Evolutionary conservation across 2,797 vertebrate species (phyloP).

Genomic region (Malurus leucopterus): DNA sequence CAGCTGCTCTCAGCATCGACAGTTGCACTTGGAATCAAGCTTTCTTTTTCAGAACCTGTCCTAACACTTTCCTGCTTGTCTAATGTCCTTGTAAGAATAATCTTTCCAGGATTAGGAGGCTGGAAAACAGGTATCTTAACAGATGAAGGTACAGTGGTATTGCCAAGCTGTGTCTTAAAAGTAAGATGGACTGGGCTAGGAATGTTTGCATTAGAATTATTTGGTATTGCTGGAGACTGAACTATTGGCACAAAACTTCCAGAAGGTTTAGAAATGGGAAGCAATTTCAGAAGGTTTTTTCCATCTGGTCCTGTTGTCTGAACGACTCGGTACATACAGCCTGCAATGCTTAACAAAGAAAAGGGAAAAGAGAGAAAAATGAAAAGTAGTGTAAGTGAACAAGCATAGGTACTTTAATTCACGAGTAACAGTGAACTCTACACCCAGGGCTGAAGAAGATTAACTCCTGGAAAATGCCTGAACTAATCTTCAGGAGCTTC

Average conservation of each 20-base stretch:
- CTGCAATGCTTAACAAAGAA: conserved; percentile 75
- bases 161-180: conserved; percentile 64
- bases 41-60: conserved; percentile 50
- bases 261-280: conserved; percentile 72
- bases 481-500: not conserved
- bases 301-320: conserved; percentile 71
- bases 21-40: conserved; percentile 15
- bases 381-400: conserved; percentile 48
- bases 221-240: conserved; percentile 62
- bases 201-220: conserved; percentile 48
- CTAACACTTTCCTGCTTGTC: conserved; percentile 53
- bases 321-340: conserved; percentile 73
- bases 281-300: conserved; percentile 76
- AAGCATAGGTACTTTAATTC: conserved; percentile 28
- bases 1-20: conserved; percentile 42
- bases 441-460: not conserved
- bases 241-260: conserved; percentile 61
- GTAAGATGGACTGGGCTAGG: conserved; percentile 58
- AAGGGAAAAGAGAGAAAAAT: conserved; percentile 54
- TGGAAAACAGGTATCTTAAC: conserved; percentile 66
- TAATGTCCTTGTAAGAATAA: conserved; percentile 61
- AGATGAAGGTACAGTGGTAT: conserved; percentile 43
- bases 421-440: not conserved
- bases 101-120: conserved; percentile 57
- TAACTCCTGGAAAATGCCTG: not conserved